A percentile compares a stretch with the other conserved stretches of the same genome.
phyloP scores from a whole-genome alignment of 2,113 vertebrate genomes.

The Zapornia atra region DNA sequence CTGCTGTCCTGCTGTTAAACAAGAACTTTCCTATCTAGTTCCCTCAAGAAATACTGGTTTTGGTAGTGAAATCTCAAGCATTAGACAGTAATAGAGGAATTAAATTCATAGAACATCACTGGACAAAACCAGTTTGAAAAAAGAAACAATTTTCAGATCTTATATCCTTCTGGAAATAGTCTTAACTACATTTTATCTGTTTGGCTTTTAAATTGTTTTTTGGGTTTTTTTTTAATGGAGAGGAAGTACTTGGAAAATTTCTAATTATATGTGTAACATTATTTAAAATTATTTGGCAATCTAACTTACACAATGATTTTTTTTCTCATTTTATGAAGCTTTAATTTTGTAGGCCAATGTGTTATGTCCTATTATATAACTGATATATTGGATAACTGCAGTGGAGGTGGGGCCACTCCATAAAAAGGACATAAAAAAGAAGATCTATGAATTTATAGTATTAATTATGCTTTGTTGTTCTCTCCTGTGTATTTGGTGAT shows the following conservation, averaged over 20 bases:
- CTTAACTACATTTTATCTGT: neutral
- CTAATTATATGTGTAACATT: neutral
- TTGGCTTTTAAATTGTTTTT: too few relatives aligned
- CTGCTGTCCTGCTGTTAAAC: neutral
- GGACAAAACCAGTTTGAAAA: neutral
- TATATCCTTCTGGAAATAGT: neutral
- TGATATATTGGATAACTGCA: neutral
- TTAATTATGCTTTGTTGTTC: neutral
- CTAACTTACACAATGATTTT: neutral
- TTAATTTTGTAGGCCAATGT: neutral
- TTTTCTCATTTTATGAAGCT: neutral
- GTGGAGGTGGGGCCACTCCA: fast-evolving
- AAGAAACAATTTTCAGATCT: neutral
- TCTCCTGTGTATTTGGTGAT: neutral
- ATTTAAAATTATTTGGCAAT: neutral
- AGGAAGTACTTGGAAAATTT: neutral
- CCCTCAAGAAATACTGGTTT: neutral
- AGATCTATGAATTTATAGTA: neutral
- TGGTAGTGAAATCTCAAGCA: neutral
- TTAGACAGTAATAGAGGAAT: neutral
- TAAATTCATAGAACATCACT: neutral
- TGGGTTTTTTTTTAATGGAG: neutral
- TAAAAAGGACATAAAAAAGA: neutral
- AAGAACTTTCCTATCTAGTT: neutral
- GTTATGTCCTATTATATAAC: neutral